Conservation (phyloP, 2,113 vertebrate species). For the Charadrius vociferus region DNA sequence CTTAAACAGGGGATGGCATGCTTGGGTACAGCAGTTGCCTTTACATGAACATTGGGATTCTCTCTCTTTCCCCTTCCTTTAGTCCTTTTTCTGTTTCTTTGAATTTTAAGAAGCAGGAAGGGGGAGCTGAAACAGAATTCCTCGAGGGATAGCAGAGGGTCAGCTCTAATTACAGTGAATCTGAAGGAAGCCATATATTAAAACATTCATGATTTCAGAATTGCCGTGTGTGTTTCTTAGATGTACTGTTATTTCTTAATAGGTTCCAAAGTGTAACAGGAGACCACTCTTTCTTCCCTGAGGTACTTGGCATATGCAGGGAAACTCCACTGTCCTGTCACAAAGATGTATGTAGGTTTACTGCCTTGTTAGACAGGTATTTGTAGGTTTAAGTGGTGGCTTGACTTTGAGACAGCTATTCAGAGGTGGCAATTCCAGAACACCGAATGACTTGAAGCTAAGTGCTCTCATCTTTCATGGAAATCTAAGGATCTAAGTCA, state of each 20-base stretch:
- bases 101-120: background rate
- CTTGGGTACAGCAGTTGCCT: background rate
- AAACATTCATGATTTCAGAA: constrained; percentile 35
- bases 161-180: background rate
- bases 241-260: constrained; percentile 6
- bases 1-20: background rate
- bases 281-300: background rate
- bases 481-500: constrained; percentile 12
- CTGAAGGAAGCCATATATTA: background rate
- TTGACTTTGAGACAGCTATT: constrained; percentile 43
- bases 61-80: background rate
- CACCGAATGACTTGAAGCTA: background rate
- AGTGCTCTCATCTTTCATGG: constrained; percentile 14
- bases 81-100: background rate
- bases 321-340: background rate
- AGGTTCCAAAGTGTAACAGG: background rate
- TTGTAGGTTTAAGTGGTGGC: constrained; percentile 32
- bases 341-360: constrained; percentile 19
- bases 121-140: background rate
- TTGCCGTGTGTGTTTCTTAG: background rate
- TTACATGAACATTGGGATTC: background rate
- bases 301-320: background rate
- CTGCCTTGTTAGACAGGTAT: constrained; percentile 5
- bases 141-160: background rate
- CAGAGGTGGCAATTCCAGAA: background rate